Conservation (phyloP, 2,797 vertebrate genomes). For the Enteromius argenteus region DNA sequence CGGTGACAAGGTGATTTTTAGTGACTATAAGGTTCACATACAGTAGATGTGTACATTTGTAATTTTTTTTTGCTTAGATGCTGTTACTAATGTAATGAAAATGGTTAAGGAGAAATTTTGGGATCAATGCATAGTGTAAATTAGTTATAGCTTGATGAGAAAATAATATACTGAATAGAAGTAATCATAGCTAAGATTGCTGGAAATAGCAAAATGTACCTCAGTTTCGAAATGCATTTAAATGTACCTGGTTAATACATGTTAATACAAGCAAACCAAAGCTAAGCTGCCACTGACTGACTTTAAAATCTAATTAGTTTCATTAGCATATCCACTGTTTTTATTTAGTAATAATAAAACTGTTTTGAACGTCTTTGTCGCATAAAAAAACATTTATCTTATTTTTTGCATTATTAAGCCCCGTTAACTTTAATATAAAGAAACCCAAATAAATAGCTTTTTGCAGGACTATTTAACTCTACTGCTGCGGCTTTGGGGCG, state of each 20-base stretch:
- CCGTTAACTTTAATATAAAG: conserved; percentile 56
- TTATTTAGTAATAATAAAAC: background rate
- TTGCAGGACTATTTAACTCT: conserved; percentile 41
- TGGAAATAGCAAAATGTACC: background rate
- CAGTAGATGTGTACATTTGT: background rate
- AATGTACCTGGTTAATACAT: background rate
- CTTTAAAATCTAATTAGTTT: background rate
- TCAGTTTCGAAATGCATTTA: background rate
- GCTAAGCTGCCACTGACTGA: background rate
- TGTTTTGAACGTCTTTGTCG: background rate
- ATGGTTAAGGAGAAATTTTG: background rate
- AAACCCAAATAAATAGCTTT: conserved; percentile 45
- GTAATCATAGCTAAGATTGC: background rate
- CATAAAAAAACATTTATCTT: background rate
- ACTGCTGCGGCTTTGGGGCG: background rate
- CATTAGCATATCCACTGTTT: background rate
- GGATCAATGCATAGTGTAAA: background rate
- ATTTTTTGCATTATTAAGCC: conserved; percentile 31
- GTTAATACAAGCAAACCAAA: background rate
- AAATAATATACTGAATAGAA: background rate
- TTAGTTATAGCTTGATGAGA: background rate
- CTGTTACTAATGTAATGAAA: background rate
- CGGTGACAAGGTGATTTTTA: background rate
- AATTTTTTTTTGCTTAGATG: background rate
- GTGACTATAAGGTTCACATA: background rate